Evolutionary conservation across 2,113 vertebrate species (phyloP).

Genomic region (Perognathus longimembris): DNA sequence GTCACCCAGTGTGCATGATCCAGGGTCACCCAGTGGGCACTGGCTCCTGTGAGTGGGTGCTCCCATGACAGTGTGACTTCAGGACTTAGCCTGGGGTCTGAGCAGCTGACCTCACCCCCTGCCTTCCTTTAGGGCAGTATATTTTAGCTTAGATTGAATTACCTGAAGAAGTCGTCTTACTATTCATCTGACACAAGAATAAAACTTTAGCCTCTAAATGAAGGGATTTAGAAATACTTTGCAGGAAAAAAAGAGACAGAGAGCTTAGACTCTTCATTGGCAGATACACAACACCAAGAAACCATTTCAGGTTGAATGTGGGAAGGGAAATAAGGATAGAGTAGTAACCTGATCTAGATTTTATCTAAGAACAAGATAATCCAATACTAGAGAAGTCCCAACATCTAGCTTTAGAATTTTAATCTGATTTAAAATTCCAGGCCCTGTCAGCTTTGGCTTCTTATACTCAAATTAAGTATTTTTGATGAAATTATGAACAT

Average conservation of each 20-base stretch:
- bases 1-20: no score
- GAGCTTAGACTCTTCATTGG: background rate
- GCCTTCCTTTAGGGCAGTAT: background rate
- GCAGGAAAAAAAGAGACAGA: background rate
- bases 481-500: background rate
- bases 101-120: no score
- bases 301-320: background rate
- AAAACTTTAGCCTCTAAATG: background rate
- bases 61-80: no score
- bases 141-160: background rate
- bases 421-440: background rate
- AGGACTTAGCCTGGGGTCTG: no score
- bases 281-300: background rate
- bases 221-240: constrained; percentile 3
- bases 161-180: background rate
- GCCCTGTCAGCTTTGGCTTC: background rate
- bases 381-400: background rate
- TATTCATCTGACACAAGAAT: background rate
- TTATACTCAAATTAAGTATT: background rate
- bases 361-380: background rate
- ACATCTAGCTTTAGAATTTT: background rate
- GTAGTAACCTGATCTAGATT: background rate
- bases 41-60: no score
- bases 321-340: background rate
- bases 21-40: no score